Conservation (phyloP, 2,888 invertebrate genomes). For the Lepeophtheirus nordmannii region DNA sequence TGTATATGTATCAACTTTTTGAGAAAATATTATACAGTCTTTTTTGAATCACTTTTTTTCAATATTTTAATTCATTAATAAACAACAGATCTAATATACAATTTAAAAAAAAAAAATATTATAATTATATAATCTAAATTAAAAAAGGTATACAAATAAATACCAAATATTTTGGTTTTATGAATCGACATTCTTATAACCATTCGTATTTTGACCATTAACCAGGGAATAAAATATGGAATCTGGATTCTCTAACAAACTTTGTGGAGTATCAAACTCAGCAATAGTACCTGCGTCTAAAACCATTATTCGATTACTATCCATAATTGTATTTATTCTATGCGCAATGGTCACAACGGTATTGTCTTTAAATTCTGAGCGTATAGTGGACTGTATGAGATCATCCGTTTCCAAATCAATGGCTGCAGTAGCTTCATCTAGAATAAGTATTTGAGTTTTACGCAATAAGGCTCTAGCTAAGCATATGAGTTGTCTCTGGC, state of each 20-base stretch:
- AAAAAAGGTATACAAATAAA: too few species aligned
- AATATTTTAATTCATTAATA: too few species aligned
- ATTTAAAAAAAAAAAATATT: too few species aligned
- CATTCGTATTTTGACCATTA: conserved; percentile 37
- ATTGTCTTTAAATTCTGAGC: conserved; percentile 65
- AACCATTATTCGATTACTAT: conserved; percentile 69
- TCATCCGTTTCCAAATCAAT: conserved; percentile 41
- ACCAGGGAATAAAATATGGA: conserved; percentile 68
- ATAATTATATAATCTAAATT: too few species aligned
- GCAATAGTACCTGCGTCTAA: conserved; percentile 59
- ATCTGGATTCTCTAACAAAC: conserved; percentile 49
- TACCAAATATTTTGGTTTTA: too few species aligned
- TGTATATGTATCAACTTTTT: too few species aligned
- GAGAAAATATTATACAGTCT: too few species aligned
- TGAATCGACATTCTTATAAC: too few species aligned
- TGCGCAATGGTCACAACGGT: conserved; percentile 85
- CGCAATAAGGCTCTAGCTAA: conserved; percentile 32
- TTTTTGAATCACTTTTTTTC: too few species aligned
- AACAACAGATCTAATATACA: too few species aligned
- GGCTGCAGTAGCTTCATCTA: conserved; percentile 43
- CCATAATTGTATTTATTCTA: conserved; percentile 78
- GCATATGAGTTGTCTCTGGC: conserved; percentile 33
- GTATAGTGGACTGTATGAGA: conserved; percentile 55
- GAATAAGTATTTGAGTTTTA: conserved; percentile 35
- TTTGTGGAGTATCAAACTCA: conserved; percentile 59